Evolutionary conservation across 2,888 invertebrate species (phyloP).

Genomic region (Peribatodes rhomboidaria): DNA sequence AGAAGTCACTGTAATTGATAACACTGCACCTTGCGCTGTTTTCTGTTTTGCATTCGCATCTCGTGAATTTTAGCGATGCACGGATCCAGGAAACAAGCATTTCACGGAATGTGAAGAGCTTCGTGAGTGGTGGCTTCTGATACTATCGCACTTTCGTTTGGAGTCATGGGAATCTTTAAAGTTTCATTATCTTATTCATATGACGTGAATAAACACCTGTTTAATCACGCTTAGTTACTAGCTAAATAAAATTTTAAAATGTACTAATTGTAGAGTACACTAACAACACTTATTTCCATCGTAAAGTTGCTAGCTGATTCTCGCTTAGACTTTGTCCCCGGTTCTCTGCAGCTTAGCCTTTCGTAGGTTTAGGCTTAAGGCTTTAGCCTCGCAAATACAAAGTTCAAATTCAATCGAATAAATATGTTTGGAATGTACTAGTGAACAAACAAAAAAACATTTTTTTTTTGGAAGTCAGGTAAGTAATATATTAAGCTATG

Average conservation of each 20-base stretch:
- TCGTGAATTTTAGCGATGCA: conserved; percentile 47
- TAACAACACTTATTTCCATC: no score
- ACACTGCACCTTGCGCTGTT: conserved; percentile 14
- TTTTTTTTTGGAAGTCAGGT: no score
- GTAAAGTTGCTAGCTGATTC: no score
- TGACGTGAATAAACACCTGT: conserved; percentile 13
- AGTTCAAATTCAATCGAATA: no score
- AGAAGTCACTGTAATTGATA: conserved; percentile 19
- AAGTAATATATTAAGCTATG: no score
- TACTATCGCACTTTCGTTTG: conserved; percentile 65
- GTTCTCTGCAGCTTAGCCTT: no score
- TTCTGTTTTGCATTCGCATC: conserved; percentile 45
- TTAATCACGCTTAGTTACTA: neutral
- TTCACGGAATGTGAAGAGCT: conserved; percentile 62
- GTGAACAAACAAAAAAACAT: no score
- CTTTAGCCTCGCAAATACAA: no score
- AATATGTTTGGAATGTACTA: no score
- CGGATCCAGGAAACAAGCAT: conserved; percentile 49
- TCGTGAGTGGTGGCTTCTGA: conserved; percentile 66
- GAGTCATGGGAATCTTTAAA: conserved; percentile 55
- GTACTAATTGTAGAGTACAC: neutral
- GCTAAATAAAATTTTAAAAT: neutral
- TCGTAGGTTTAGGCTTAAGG: no score
- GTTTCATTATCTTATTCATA: conserved; percentile 43
- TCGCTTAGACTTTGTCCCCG: no score